Evolutionary conservation across 2,797 vertebrate species (phyloP), one percentile per base, ranked within the genome.

Genomic region (Cirrhinus mrigala): DNA sequence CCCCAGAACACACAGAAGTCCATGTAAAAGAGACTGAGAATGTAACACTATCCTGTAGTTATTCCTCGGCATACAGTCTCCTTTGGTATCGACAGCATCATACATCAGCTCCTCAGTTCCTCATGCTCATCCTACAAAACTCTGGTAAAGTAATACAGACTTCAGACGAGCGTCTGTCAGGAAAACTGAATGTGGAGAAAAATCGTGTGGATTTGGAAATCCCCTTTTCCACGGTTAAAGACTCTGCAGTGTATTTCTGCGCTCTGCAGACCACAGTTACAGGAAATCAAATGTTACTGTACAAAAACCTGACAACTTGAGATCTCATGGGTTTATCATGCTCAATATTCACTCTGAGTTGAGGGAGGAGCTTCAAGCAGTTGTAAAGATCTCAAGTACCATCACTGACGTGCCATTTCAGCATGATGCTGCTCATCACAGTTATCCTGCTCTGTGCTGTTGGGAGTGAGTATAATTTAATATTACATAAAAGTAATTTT

Each of bases 181-280:
- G 82, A 68, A 77, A 64, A 82, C 68, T 77, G 24, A 85, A 76
- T 0, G 18, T 6, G 77, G 81, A 85, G 12, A n/a, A 24, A 73
- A 64, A n/a, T 12, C 46, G 44, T 24, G 9, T 88, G 2, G 14
- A 74, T 84, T 68, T 88, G 56, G 37, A 78, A n/a, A 80, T 88
- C 29, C 2, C 64, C 64, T 78, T 73, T 33, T 68, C 71, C 14
- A 33, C 27, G 46, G 82, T 84, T 37, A n/a, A 75, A 64, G 82
- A 85, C 66, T 88, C 79, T 48, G 83, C 70, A 22, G 1, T 81
- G 56, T 84, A 84, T 40, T 85, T 37, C 46, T 87, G 86, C 18
- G 73, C 85, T 14, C 60, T 89, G 69, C 18, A 54, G 74, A 33
- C 86, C 86, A 87, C 79, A 58, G 83, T 87, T 73, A 79, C 27